Conservation (phyloP, 1,140 invertebrate species). For the Bursaphelenchus mucronatus region DNA sequence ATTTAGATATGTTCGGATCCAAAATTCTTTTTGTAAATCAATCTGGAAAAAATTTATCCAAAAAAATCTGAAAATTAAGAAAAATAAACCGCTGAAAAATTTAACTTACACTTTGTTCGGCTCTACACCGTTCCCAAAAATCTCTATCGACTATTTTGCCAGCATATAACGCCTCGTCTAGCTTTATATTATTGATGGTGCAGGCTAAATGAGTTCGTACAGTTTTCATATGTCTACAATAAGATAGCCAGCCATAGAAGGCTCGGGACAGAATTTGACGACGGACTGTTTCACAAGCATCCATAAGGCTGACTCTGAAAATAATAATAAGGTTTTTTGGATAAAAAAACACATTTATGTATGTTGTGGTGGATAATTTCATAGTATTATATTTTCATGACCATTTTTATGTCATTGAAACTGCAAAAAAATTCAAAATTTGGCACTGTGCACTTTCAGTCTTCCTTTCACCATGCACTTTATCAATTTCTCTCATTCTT, state of each 20-base stretch:
- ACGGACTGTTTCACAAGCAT: conserved; percentile 87
- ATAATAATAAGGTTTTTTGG: neutral
- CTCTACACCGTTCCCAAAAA: conserved; percentile 28
- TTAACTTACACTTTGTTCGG: conserved; percentile 39
- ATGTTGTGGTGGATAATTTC: neutral
- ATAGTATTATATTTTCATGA: neutral
- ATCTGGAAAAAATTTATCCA: conserved; percentile 33
- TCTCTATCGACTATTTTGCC: conserved; percentile 28
- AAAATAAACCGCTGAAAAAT: neutral
- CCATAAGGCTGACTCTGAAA: conserved; percentile 67
- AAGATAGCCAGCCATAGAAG: conserved; percentile 89
- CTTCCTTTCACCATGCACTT: too few relatives aligned
- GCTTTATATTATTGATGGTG: conserved; percentile 68
- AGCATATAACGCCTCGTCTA: conserved; percentile 37
- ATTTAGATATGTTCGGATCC: conserved; percentile 78
- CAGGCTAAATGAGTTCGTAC: conserved; percentile 83
- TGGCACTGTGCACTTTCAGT: too few relatives aligned
- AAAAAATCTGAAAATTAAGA: conserved; percentile 7
- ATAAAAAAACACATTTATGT: neutral
- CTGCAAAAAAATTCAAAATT: too few relatives aligned
- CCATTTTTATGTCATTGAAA: too few relatives aligned
- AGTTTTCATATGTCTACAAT: conserved; percentile 83
- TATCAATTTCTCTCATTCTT: too few relatives aligned
- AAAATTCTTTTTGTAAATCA: conserved; percentile 67
- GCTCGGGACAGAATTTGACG: conserved; percentile 87